A percentile compares a stretch with the other conserved stretches of the same genome.
These are phyloP conservation scores for Panonychus citri DNA, from an alignment of 1,140 invertebrate species.

Conservation along the genomic window DNA sequence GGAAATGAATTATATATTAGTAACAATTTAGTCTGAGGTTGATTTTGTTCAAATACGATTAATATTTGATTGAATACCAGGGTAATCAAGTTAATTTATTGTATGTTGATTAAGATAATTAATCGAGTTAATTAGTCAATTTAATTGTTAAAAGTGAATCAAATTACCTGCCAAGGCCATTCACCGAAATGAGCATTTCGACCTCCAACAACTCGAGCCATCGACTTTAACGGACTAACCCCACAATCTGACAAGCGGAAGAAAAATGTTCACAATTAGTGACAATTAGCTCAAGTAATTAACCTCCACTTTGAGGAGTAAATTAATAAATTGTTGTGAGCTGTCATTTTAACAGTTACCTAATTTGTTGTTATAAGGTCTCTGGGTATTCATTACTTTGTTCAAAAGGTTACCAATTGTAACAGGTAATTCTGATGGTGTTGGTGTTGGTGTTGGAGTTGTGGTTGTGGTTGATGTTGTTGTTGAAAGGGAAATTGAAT, in stretches of 20 bases:
- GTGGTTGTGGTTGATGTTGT: background rate
- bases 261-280: background rate
- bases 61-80: no score
- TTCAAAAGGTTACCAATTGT: no score
- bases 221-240: slow-evolving; percentile 41
- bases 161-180: slow-evolving; percentile 62
- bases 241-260: slow-evolving; percentile 43
- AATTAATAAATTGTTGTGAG: background rate
- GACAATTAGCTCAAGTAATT: no score
- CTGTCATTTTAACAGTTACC: background rate
- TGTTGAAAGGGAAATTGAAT: no score
- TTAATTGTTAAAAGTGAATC: no score
- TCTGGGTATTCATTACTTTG: background rate
- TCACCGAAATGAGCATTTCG: slow-evolving; percentile 58
- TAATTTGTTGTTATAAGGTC: background rate
- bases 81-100: no score
- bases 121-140: no score
- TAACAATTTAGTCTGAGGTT: no score
- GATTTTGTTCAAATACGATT: no score
- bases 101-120: no score
- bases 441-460: background rate
- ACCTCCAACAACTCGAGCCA: slow-evolving; percentile 64
- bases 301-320: background rate
- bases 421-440: background rate
- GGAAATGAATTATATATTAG: no score